Conservation (phyloP, 2,888 invertebrate genomes). For the Epinotia ramella region DNA sequence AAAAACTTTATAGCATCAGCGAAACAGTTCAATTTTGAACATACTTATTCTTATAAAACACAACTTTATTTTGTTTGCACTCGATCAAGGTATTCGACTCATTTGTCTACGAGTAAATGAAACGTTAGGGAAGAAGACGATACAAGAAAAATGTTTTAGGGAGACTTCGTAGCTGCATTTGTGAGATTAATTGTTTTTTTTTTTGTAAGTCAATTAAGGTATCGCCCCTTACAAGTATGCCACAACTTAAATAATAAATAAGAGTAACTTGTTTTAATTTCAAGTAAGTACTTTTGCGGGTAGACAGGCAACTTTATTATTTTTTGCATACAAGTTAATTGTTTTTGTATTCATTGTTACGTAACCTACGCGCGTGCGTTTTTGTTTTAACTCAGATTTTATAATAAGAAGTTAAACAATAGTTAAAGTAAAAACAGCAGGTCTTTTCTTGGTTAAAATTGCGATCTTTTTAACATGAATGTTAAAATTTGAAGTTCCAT, state of each 20-base stretch:
- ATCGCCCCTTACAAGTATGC: no score
- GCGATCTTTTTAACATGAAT: no score
- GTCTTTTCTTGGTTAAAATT: no score
- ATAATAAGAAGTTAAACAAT: no score
- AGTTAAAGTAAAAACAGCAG: no score
- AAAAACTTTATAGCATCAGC: constrained; percentile 25
- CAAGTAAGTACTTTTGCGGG: no score
- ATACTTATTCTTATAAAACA: background rate
- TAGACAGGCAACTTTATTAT: no score
- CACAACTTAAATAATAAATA: no score
- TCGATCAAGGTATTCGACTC: constrained; percentile 1
- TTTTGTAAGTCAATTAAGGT: background rate
- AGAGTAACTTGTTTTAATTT: no score
- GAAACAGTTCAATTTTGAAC: background rate
- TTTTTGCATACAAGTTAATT: no score
- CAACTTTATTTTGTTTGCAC: background rate
- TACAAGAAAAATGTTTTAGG: background rate
- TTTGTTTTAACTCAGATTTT: no score
- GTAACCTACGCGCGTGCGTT: background rate
- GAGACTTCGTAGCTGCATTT: background rate
- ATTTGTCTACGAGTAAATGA: constrained; percentile 2
- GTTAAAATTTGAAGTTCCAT: background rate
- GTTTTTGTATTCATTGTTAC: background rate
- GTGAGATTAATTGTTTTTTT: background rate
- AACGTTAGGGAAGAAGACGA: background rate